These are phyloP conservation scores for Drosophila takahashii DNA, from an alignment of 1,140 invertebrate genomes.

Conservation along the genomic window DNA sequence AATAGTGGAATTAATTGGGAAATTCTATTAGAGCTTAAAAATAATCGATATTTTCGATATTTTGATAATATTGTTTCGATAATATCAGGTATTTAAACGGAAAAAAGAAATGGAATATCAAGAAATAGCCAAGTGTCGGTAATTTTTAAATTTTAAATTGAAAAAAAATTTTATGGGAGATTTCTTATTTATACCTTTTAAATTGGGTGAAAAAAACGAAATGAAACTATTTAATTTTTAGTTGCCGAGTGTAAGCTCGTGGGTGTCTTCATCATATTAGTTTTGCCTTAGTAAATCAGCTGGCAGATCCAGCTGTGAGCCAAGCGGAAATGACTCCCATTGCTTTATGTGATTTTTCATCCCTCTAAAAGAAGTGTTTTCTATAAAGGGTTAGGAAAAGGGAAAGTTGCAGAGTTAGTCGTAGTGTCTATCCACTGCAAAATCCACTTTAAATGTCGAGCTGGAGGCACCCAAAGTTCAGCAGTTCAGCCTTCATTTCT, in stretches of 20 bases:
- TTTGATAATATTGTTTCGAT: too few species aligned
- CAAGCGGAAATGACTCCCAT: slow-evolving; percentile 31
- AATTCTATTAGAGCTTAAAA: too few species aligned
- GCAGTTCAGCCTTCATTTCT: slow-evolving; percentile 1
- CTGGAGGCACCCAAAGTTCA: background rate
- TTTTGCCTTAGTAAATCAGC: slow-evolving; percentile 63
- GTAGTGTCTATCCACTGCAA: background rate
- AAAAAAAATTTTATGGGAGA: too few species aligned
- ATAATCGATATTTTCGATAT: too few species aligned
- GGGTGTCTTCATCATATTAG: slow-evolving; percentile 53
- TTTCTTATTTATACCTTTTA: too few species aligned
- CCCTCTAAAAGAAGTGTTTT: slow-evolving; percentile 4
- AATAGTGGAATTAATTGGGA: background rate
- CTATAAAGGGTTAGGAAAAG: background rate
- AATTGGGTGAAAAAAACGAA: too few species aligned
- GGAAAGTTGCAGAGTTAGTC: background rate
- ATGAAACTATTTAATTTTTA: background rate
- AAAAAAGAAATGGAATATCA: too few species aligned
- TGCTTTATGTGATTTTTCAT: slow-evolving; percentile 30
- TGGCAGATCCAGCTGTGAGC: slow-evolving; percentile 26
- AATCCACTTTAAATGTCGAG: slow-evolving; percentile 6
- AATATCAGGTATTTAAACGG: too few species aligned
- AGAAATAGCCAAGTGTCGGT: too few species aligned
- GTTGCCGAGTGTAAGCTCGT: slow-evolving; percentile 3
- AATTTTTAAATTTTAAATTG: too few species aligned